phyloP scores from a whole-genome alignment of 2,113 vertebrate species.

The Caranx ignobilis region DNA sequence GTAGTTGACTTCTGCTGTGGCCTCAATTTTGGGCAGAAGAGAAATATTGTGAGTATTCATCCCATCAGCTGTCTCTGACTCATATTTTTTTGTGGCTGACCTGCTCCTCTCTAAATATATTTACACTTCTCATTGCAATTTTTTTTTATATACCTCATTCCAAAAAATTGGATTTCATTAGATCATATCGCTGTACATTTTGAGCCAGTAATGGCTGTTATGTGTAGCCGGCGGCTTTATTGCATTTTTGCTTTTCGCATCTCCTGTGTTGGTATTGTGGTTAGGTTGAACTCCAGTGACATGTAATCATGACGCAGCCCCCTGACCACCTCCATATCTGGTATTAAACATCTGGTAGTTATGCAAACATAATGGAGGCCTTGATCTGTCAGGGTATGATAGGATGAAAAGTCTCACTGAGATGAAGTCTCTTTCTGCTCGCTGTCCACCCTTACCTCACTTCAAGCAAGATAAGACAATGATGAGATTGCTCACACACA shows the following conservation, averaged over 20 bases:
- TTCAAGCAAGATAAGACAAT: slow-evolving; percentile 34
- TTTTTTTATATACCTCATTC: not conserved
- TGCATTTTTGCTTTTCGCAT: not conserved
- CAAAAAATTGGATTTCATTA: slow-evolving; percentile 25
- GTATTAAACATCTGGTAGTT: slow-evolving; percentile 57
- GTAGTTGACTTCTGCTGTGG: slow-evolving; percentile 22
- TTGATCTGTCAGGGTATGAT: slow-evolving; percentile 26
- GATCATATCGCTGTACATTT: slow-evolving; percentile 32
- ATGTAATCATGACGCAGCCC: slow-evolving; percentile 27
- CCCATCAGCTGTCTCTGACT: slow-evolving; percentile 32
- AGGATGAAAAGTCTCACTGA: slow-evolving; percentile 39
- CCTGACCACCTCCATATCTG: slow-evolving; percentile 47
- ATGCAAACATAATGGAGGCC: slow-evolving; percentile 40
- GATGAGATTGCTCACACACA: slow-evolving; percentile 10
- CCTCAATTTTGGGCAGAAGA: slow-evolving; percentile 12
- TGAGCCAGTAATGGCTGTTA: slow-evolving; percentile 11
- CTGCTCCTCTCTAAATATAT: slow-evolving; percentile 20
- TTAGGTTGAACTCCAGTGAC: slow-evolving; percentile 21
- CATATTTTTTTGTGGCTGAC: slow-evolving; percentile 21
- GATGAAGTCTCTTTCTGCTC: slow-evolving; percentile 17
- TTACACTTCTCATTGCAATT: not conserved
- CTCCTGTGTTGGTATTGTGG: not conserved
- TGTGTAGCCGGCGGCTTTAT: slow-evolving; percentile 2
- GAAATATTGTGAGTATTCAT: slow-evolving; percentile 35
- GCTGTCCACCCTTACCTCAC: slow-evolving; percentile 32